Evolutionary conservation across 2,797 vertebrate genomes (phyloP), one percentile per base, ranked within the genome.

Genomic region (Hydrocynus forskahlii): DNA sequence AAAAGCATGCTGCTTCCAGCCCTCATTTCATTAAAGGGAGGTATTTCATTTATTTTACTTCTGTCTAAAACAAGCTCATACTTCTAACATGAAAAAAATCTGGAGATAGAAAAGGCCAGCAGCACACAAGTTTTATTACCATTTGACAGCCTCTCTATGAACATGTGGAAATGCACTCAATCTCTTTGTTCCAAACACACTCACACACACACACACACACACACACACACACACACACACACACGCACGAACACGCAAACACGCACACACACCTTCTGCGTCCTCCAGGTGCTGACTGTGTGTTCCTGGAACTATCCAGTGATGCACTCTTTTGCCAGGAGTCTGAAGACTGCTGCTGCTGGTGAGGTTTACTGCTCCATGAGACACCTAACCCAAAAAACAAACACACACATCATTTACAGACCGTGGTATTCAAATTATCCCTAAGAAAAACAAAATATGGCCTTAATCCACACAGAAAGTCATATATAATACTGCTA

Each of bases 191-290:
- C 48, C 62, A 72, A 52, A 78, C 75, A 57, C 71, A 25, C 55
- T n/a, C 66, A 82, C 74, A 76, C 72, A 71, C 29, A 78, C 75
- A 57, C 29, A 29, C 29, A 29, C 29, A 29, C 71, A 25, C 55
- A 23, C 66, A 82, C 74, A 76, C 72, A 71, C 29, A 78, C 75
- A 57, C 29, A 29, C 29, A 29, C 29, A 29, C 29, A 29, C 29
- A 29, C 1, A 29, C 29, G 3, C 29, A 29, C 29, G 29, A 1
- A 29, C 71, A 25, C 55, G 17, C 66, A 82, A 29, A 29, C 1
- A 29, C 3, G 29, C 74, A 76, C 72, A 71, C 95, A 90, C 81
- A 98, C 97, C 96, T 96, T 81, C 91, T 94, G 81, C 96, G 95
- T 83, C 94, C 93, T 0, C 92, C 17, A 0, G 94, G 88, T 76